Base-by-base conservation (phyloP, 2,113 vertebrate genomes). In the Clarias magur region DNA sequence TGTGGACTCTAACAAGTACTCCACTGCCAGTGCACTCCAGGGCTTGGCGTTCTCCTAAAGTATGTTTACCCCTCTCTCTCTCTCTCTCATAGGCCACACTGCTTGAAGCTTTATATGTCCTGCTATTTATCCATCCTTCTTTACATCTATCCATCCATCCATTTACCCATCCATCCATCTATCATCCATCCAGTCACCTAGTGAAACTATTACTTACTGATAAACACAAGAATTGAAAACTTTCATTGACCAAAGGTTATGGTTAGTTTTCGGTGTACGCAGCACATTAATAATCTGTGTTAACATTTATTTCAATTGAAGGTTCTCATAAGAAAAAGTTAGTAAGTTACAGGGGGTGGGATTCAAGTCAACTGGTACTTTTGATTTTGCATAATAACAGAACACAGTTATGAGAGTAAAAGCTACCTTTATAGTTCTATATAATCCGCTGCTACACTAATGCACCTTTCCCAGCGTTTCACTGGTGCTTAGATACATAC, bases 31-130 rank as follows among this genome's bases (percentile, higher is more conserved):
- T 95, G 97, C 96, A 93, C 96, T 97, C 95, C 97, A 96, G 92
- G 96, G 96, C 94, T 96, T 99, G 96, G 96, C 96, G 95, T 97
- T 98, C 96, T 97, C 96, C 96, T 98, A 96, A 98, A 97, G 96
- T 97, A 97, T 93, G 97, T 97, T 93, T 48, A 48, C 48, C 48
- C 2, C 2, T 34, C 30, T 34, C 2, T 34, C 30, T 34, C n/a
- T 60, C 68, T 80, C 15, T 96, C 95, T 88, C 91, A 88, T 89
- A 15, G 85, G 84, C 21, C 23, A 72, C 13, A 4, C 25, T 63
- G 21, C 83, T 65, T 85, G 83, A 73, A 63, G 85, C n/a, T 85
- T 48, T 34, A 53, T 38, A 72, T 48, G 42, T 62, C 56, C 30
- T 60, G 9, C 23, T 59, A 21, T 23, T 54, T 12, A 65, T 82